Base-by-base conservation (phyloP, 2,888 invertebrate species). In the Miltochrista miniata region DNA sequence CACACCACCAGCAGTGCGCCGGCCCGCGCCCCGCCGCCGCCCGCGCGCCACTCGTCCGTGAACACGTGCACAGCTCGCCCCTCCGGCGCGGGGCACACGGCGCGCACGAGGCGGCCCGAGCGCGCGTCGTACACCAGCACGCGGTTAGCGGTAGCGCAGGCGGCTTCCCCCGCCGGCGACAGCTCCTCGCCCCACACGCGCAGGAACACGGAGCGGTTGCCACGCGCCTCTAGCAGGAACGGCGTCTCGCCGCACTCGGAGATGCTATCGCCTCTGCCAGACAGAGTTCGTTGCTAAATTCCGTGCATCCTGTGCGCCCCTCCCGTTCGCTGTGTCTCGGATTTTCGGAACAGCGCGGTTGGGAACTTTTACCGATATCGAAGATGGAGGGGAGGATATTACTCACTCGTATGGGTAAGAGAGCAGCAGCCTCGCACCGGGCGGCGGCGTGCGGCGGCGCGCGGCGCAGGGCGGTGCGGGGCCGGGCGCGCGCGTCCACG, bases 1-100 rank as follows among this genome's bases (percentile, higher is more conserved):
- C 96, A 96, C 87, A 96, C 96, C 50, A 96, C 94, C 65, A 96
- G 95, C 59, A 97, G 93, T n/a, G 96, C 95, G 95, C 36, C 95
- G 38, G 64, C 49, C 93, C 12, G 94, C 94, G 48, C 18, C 18
- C 18, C n/a, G n/a, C 3, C 43, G 58, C 92, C 75, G 24, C 80
- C 74, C 40, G 79, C 79, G 75, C 78, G 92, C 96, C 96, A 96
- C 78, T 96, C 96, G 73, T 95, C 96, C 33, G 96, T 95, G 88
- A 96, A 96, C 56, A 96, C 93, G 66, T 96, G 96, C 56, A 96
- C 93, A 1, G 95, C 15, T 15, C 94, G 56, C 94, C 59, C 59
- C n/a, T 29, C 94, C 56, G 94, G 60, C 59, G 41, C 53, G 0
- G 96, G 96, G 72, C 96, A 97, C 33, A 96, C 93, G 10, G 95